Conservation (phyloP, 2,797 vertebrate species). For the Apodemus agrarius region DNA sequence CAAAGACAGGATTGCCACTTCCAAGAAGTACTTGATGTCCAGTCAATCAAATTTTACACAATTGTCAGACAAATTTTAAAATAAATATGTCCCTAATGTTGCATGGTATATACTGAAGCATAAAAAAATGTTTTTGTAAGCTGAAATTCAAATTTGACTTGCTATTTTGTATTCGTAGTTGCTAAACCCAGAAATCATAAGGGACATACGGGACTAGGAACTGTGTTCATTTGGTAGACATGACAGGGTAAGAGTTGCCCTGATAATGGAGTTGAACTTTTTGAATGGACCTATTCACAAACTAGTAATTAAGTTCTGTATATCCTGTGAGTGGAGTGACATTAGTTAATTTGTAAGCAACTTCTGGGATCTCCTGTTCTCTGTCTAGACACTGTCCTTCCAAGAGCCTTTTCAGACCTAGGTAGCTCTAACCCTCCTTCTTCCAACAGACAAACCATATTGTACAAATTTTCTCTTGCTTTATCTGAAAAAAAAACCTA, state of each 20-base stretch:
- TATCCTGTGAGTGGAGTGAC: constrained; percentile 65
- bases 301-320: constrained; percentile 75
- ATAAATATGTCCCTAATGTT: not conserved
- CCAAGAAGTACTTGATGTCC: not conserved
- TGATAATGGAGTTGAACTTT: constrained; percentile 3
- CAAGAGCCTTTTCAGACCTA: constrained; percentile 71
- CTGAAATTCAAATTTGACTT: not conserved
- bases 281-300: constrained; percentile 60
- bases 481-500: constrained; percentile 63
- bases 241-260: not conserved
- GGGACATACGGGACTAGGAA: accelerated
- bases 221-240: not conserved
- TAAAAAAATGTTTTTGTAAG: not conserved
- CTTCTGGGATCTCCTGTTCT: constrained; percentile 81
- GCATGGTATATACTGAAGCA: not conserved
- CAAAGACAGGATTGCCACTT: not conserved
- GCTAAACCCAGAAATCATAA: not conserved
- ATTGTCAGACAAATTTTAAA: not conserved
- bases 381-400: constrained; percentile 67
- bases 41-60: not conserved
- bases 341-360: constrained; percentile 80
- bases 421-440: not conserved
- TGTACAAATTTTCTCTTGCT: constrained; percentile 70
- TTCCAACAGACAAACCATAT: constrained; percentile 54
- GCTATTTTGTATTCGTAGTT: not conserved